Evolutionary conservation across 2,888 invertebrate genomes (phyloP), one percentile per base, ranked within the genome.

Genomic region (Aspidapion aeneum): DNA sequence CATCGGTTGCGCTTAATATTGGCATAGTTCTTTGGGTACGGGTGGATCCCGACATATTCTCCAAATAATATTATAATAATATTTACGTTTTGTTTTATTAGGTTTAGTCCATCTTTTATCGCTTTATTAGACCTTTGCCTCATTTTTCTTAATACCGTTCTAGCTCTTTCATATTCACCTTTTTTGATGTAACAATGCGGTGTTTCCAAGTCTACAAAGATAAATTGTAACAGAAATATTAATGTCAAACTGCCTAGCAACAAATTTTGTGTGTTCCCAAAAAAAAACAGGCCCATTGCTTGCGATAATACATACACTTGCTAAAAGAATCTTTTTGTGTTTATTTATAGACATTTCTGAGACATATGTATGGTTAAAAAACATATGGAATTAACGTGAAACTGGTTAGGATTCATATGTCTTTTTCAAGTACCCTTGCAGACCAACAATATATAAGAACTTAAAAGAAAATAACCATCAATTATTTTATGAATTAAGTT

Each of bases 281-380:
- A 89, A 82, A 62, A 88, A 84, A 1, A 93, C 76, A 72, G 90
- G 85, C 1, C 93, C 93, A 2, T 86, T 57, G 1, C 81, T 82
- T 51, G 93, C 86, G 80, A 91, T 90, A 54, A 88, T 82, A 73
- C 92, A 91, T 71, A 94, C 86, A 64, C 91, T 87, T 0, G 94
- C 90, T 1, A 94, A 94, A 0, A 95, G 81, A 0, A 90, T 87
- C 0, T 95, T 95, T 67, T 96, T 83, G n/a, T 89, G 85, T 21
- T 89, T 87, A 63, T 90, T 88, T 82, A 91, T 89, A 3, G 94
- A 86, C 55, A 94, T 90, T 79, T 96, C 96, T 51, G 92, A 91
- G 64, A 94, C 87, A 79, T 95, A 96, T 86, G 94, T 91, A 95
- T 93, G 0, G 89, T 85, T 1, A 89, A 86, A 0, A 90, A 87